These are phyloP conservation scores for Misgurnus anguillicaudatus DNA, from an alignment of 2,113 vertebrate species.

Conservation along the genomic window DNA sequence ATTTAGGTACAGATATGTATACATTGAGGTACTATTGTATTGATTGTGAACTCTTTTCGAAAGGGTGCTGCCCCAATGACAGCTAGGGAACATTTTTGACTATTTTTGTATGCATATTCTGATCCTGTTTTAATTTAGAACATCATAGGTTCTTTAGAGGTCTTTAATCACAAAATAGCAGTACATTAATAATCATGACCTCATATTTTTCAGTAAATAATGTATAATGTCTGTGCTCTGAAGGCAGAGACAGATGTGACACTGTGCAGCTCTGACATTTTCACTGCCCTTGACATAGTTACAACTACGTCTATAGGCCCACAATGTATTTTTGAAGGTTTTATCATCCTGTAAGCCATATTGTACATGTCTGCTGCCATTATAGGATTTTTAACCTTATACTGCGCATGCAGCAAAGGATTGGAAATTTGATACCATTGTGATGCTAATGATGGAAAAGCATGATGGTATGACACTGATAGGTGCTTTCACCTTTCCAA, in stretches of 20 bases:
- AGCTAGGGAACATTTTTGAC: too few species aligned
- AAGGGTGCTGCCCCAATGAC: too few species aligned
- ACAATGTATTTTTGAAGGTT: constrained; percentile 8
- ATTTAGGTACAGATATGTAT: too few species aligned
- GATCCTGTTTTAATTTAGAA: not conserved
- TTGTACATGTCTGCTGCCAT: too few species aligned
- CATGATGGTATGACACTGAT: not conserved
- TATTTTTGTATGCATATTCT: too few species aligned
- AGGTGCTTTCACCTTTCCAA: not conserved
- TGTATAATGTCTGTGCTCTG: constrained; percentile 11
- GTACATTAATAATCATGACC: constrained; percentile 34
- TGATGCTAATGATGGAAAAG: not conserved
- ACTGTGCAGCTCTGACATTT: constrained; percentile 27
- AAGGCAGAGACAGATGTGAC: constrained; percentile 26
- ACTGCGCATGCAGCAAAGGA: not conserved
- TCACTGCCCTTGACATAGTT: constrained; percentile 16
- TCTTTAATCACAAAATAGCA: not conserved
- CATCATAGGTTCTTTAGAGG: not conserved
- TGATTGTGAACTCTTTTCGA: too few species aligned
- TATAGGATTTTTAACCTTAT: not conserved
- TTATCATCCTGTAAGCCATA: not conserved
- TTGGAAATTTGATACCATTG: not conserved
- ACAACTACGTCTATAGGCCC: constrained; percentile 4
- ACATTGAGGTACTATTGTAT: too few species aligned
- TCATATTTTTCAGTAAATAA: constrained; percentile 21